phyloP scores from a whole-genome alignment of 2,888 invertebrate species.

The Neoscelio sp. region DNA sequence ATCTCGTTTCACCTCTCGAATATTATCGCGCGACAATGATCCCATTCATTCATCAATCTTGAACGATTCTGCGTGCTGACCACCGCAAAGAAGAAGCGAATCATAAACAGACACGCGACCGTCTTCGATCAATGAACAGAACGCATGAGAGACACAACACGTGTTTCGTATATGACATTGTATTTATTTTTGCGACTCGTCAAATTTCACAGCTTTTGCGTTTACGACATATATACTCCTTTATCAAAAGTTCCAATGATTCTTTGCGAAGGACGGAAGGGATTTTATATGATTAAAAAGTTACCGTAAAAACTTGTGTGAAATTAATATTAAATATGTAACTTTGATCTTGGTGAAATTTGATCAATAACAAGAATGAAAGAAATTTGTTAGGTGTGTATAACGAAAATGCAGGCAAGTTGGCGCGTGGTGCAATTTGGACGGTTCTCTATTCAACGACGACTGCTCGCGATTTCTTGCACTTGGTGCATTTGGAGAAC shows the following conservation, averaged over 20 bases:
- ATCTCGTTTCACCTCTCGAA: slow-evolving; percentile 9
- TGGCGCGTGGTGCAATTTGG: slow-evolving; percentile 35
- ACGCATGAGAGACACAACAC: slow-evolving; percentile 45
- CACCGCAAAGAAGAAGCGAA: slow-evolving; percentile 39
- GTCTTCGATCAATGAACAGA: slow-evolving; percentile 46
- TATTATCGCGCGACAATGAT: slow-evolving; percentile 1
- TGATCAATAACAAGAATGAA: slow-evolving; percentile 3
- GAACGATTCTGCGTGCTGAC: slow-evolving; percentile 41
- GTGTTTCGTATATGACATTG: slow-evolving; percentile 55
- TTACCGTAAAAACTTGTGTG: no score
- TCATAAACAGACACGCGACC: slow-evolving; percentile 55
- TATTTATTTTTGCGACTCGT: slow-evolving; percentile 2
- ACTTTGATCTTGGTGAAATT: neutral
- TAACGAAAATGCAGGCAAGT: slow-evolving; percentile 16
- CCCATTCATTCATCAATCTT: slow-evolving; percentile 28
- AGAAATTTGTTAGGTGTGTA: neutral
- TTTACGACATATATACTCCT: no score
- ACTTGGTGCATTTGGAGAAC: slow-evolving; percentile 63
- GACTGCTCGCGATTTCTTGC: slow-evolving; percentile 52
- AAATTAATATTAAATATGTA: neutral
- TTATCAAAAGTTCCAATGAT: no score
- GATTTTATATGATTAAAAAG: no score
- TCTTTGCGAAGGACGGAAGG: no score
- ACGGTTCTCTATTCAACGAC: slow-evolving; percentile 44
- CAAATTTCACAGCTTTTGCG: neutral